Percentiles rank a stretch among this genome's conserved stretches.
phyloP scores from a whole-genome alignment of 2,113 vertebrate species.

The Oceanites oceanicus region DNA sequence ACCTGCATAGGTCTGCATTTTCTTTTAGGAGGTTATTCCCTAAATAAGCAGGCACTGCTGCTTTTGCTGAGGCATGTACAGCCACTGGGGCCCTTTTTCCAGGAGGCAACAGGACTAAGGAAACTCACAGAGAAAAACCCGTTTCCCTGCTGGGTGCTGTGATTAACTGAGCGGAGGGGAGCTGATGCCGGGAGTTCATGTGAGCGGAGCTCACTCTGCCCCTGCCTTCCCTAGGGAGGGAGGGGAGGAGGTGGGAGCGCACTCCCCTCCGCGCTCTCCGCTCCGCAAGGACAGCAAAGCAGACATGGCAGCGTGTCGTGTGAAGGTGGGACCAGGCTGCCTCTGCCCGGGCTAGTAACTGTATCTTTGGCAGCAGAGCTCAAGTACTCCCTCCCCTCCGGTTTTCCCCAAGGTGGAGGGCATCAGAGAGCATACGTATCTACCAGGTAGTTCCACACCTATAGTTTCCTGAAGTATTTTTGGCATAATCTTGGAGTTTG shows the following conservation, averaged over 20 bases:
- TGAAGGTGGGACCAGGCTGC: background rate
- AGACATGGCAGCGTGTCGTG: fast-evolving
- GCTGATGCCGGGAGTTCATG: background rate
- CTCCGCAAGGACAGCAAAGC: background rate
- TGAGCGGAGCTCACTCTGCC: background rate
- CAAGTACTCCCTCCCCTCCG: background rate
- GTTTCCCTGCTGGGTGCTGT: background rate
- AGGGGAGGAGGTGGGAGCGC: background rate
- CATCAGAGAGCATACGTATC: fast-evolving
- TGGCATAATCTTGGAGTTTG: background rate
- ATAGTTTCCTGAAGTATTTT: background rate
- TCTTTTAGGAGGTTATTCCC: background rate
- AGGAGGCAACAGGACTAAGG: background rate
- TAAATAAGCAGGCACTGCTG: background rate
- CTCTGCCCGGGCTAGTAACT: background rate
- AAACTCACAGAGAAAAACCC: background rate
- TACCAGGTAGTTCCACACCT: background rate
- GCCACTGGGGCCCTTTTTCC: background rate
- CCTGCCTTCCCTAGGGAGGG: background rate
- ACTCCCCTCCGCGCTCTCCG: fast-evolving
- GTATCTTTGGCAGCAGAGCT: background rate
- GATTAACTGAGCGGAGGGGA: background rate
- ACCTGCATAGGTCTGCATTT: background rate
- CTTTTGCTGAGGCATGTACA: background rate
- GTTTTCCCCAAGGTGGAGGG: background rate